Percentiles rank a stretch among this genome's conserved stretches.
Conservation (phyloP, 2,113 vertebrate genomes). For the Sphaerodactylus townsendi region DNA sequence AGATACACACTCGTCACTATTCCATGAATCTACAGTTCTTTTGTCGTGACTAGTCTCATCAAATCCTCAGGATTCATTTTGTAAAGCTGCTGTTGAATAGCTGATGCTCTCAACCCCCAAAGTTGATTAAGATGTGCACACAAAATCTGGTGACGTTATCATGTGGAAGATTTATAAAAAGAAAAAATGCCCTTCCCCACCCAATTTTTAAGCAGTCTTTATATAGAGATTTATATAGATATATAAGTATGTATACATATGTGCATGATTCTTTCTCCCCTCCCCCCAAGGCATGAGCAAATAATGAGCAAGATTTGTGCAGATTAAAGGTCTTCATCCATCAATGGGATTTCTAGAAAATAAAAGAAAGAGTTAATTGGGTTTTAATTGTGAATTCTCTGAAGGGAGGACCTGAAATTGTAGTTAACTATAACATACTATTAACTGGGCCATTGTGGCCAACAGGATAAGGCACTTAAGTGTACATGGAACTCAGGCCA, state of each 20-base stretch:
- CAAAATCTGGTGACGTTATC: slow-evolving; percentile 37
- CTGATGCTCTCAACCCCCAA: slow-evolving; percentile 28
- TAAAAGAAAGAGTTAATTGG: slow-evolving; percentile 26
- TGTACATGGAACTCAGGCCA: background rate
- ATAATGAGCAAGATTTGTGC: background rate
- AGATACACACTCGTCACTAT: slow-evolving; percentile 37
- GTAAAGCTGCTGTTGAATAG: slow-evolving; percentile 50
- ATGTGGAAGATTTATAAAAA: slow-evolving; percentile 15
- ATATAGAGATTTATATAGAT: slow-evolving; percentile 43
- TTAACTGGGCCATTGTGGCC: background rate
- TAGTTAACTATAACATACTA: background rate
- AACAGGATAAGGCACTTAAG: background rate
- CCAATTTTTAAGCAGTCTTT: slow-evolving; percentile 53
- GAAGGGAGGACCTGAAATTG: background rate
- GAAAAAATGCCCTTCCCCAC: slow-evolving; percentile 34
- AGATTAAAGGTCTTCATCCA: slow-evolving; percentile 79
- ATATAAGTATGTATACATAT: slow-evolving; percentile 33
- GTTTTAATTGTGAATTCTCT: slow-evolving; percentile 13
- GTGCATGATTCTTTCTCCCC: slow-evolving; percentile 39
- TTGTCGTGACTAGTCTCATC: slow-evolving; percentile 48
- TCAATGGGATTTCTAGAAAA: slow-evolving; percentile 84
- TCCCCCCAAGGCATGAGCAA: slow-evolving; percentile 11
- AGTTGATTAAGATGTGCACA: slow-evolving; percentile 33
- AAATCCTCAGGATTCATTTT: slow-evolving; percentile 64
- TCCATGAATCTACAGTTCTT: slow-evolving; percentile 47